phyloP scores from a whole-genome alignment of 2,888 invertebrate species.

The Pollenia labialis region DNA sequence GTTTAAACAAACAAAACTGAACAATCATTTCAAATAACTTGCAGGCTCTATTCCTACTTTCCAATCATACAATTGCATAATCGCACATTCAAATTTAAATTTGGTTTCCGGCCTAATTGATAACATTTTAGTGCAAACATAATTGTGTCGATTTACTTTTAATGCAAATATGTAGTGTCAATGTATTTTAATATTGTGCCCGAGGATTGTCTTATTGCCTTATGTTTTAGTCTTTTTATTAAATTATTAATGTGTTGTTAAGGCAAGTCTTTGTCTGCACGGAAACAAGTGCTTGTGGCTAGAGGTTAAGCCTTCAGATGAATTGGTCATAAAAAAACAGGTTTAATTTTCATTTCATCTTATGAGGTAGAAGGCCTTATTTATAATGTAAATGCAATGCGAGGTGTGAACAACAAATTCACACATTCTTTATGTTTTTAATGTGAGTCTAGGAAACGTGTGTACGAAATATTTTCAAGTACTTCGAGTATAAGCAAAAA shows the following conservation, averaged over 20 bases:
- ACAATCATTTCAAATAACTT: constrained; percentile 27
- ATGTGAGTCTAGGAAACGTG: too few relatives aligned
- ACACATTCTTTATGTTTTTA: too few relatives aligned
- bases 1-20: constrained; percentile 11
- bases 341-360: too few relatives aligned
- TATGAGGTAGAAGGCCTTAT: too few relatives aligned
- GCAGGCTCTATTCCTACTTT: not conserved
- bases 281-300: too few relatives aligned
- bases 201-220: not conserved
- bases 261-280: not conserved
- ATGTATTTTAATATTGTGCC: not conserved
- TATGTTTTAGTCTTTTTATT: constrained; percentile 27
- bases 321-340: too few relatives aligned
- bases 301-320: too few relatives aligned
- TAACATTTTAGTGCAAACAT: constrained; percentile 39
- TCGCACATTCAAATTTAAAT: not conserved
- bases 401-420: too few relatives aligned
- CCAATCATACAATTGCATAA: too few relatives aligned
- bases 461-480: too few relatives aligned
- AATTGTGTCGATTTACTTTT: constrained; percentile 26
- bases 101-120: constrained; percentile 4
- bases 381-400: too few relatives aligned
- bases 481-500: too few relatives aligned
- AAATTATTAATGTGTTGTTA: constrained; percentile 19
- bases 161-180: constrained; percentile 4